A percentile compares a stretch with the other conserved stretches of the same genome.
Evolutionary conservation across 2,113 vertebrate species (phyloP).

Genomic region (Podiceps cristatus): DNA sequence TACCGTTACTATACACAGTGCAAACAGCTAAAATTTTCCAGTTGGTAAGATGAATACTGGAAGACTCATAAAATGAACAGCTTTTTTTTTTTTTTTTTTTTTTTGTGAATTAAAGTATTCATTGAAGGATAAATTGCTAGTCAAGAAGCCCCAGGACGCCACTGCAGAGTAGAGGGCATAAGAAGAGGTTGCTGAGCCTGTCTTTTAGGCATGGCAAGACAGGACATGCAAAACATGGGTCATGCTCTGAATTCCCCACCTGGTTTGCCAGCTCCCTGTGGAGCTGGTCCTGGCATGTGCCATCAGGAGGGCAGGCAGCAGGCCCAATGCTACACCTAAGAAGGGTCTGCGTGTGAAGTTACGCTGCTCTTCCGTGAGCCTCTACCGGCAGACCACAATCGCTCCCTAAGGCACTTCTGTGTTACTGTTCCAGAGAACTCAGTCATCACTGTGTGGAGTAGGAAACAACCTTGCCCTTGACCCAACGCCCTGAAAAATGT

Average conservation of each 20-base stretch:
- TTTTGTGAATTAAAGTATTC: neutral
- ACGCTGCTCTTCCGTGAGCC: neutral
- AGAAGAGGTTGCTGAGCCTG: neutral
- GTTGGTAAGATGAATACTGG: neutral
- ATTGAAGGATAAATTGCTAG: neutral
- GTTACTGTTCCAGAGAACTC: neutral
- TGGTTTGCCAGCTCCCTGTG: neutral
- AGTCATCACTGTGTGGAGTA: fast-evolving
- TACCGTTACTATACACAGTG: neutral
- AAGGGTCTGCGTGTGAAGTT: neutral
- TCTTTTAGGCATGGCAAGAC: neutral
- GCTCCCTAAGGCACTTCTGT: neutral
- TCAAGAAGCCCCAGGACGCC: neutral
- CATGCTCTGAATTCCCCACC: neutral
- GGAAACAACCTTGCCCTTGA: neutral
- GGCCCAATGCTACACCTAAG: too few relatives aligned
- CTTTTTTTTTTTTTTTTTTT: neutral
- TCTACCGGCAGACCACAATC: fast-evolving
- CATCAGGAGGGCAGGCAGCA: neutral
- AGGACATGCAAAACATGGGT: fast-evolving
- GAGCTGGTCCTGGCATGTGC: neutral
- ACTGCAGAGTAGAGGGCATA: neutral
- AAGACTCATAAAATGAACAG: neutral
- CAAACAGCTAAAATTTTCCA: neutral
- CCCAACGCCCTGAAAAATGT: neutral